Evolutionary conservation across 2,888 invertebrate genomes (phyloP).

Genomic region (Nebria brevicollis): DNA sequence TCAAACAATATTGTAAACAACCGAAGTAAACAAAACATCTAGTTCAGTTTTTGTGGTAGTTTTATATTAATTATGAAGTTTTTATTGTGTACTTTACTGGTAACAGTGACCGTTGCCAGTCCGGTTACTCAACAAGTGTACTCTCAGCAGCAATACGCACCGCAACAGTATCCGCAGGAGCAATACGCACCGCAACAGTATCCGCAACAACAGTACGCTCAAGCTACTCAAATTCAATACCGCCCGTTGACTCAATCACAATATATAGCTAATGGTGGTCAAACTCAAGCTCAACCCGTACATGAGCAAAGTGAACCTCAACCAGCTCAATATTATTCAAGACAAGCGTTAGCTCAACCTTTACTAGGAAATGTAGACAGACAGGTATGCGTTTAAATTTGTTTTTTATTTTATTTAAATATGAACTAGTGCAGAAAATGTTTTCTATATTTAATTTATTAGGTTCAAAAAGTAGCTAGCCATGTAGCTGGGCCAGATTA

Average conservation of each 20-base stretch:
- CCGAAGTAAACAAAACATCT: conserved; percentile 21
- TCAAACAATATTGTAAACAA: conserved; percentile 15
- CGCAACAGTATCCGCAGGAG: conserved; percentile 9
- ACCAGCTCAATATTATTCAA: conserved; percentile 14
- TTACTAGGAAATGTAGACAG: conserved; percentile 37
- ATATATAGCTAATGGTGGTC: conserved; percentile 11
- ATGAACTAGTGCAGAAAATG: not conserved
- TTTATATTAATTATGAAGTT: not conserved
- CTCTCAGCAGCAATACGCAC: not conserved
- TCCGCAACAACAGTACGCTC: conserved; percentile 12
- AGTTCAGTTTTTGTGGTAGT: not conserved
- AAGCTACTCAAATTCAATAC: conserved; percentile 4
- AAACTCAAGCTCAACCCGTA: conserved; percentile 34
- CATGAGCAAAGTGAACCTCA: conserved; percentile 26
- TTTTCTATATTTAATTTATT: not conserved
- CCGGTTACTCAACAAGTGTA: conserved; percentile 33
- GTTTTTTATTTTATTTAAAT: not conserved
- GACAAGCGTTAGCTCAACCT: conserved; percentile 22
- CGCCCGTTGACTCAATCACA: conserved; percentile 24
- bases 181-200: conserved; percentile 14
- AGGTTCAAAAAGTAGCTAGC: conserved; percentile 55
- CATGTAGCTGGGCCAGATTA: conserved; percentile 54
- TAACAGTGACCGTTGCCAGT: conserved; percentile 10
- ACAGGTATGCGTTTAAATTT: conserved; percentile 30
- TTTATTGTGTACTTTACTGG: not conserved